Evolutionary conservation across 2,888 invertebrate species (phyloP).

Genomic region (Zele albiditarsus): DNA sequence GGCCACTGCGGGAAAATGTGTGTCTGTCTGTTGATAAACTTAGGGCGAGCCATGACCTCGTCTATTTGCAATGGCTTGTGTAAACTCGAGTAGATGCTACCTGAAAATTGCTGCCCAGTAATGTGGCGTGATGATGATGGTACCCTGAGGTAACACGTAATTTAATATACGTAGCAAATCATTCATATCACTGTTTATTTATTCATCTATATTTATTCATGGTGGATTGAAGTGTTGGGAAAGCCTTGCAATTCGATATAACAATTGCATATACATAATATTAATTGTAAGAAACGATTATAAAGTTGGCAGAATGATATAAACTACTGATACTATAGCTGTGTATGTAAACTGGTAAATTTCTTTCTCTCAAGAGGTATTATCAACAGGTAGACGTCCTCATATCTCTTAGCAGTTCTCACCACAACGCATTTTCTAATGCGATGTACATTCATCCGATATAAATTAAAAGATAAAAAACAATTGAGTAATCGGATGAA

Average conservation of each 20-base stretch:
- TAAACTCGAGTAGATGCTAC: background rate
- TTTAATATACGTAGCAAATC: background rate
- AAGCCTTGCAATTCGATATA: background rate
- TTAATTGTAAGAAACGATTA: background rate
- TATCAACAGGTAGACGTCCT: slow-evolving; percentile 69
- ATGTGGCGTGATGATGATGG: background rate
- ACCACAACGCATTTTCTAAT: slow-evolving; percentile 44
- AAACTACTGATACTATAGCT: background rate
- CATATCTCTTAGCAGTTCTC: slow-evolving; percentile 62
- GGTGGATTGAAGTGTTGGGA: background rate
- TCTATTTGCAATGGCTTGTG: slow-evolving; percentile 8
- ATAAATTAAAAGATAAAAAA: slow-evolving; percentile 19
- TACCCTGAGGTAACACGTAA: background rate
- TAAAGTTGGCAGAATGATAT: background rate
- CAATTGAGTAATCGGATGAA: slow-evolving; percentile 2
- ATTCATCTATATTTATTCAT: background rate
- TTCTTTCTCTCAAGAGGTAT: slow-evolving; percentile 35
- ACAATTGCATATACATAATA: background rate
- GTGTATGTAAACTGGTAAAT: background rate
- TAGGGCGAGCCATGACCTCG: slow-evolving; percentile 9
- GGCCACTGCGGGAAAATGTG: background rate
- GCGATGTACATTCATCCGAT: slow-evolving; percentile 32
- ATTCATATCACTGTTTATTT: background rate
- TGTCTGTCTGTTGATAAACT: background rate
- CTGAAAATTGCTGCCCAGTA: background rate